Evolutionary conservation across 1,140 invertebrate species (phyloP), one percentile per base, ranked within the genome.

Genomic region (Helicoverpa armigera): DNA sequence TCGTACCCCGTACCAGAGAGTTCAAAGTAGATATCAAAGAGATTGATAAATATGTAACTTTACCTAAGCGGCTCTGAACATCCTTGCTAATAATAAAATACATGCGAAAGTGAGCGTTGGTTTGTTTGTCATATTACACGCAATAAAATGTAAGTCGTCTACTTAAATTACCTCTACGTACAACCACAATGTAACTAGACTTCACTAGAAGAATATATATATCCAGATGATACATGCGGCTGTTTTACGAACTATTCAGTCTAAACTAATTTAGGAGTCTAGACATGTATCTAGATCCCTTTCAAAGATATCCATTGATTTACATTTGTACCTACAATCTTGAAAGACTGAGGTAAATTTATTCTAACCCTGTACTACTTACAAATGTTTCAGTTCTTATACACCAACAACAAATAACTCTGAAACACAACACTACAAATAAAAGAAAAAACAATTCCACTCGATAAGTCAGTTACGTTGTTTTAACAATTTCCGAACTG

Each of bases 291-390:
- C 31, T n/a, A 35, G 29, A 65, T 43, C 61, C 61, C 31, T 65
- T 65, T 43, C 61, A 10, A 16, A 63, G 29, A 63, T 69, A 23
- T 69, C 43, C 9, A 50, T 50, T 69, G 65, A 69, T 50, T 69
- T 69, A 50, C 65, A 50, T 69, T 50, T 69, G 60, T 63, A 63
- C 60, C 3, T 43, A 43, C 35, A 31, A 50, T 67, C 35, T 67
- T 67, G 14, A 43, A 18, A 69, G 43, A 51, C 23, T 69, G 65
- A 51, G 48, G 65, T 11, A 50, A 69, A 69, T 23, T 3, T 69
- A 69, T 50, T 69, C 65, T 11, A 63, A 51, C 65, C 65, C 23
- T 65, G 61, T 65, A 43, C 43, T 69, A 69, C 65, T 65, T 65
- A 65, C 31, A 65, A 35, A 13, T 65, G 31, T 65, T 65, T 43